These are phyloP conservation scores for Vulpes ferrilata DNA, from an alignment of 2,113 vertebrate species.

Conservation along the genomic window DNA sequence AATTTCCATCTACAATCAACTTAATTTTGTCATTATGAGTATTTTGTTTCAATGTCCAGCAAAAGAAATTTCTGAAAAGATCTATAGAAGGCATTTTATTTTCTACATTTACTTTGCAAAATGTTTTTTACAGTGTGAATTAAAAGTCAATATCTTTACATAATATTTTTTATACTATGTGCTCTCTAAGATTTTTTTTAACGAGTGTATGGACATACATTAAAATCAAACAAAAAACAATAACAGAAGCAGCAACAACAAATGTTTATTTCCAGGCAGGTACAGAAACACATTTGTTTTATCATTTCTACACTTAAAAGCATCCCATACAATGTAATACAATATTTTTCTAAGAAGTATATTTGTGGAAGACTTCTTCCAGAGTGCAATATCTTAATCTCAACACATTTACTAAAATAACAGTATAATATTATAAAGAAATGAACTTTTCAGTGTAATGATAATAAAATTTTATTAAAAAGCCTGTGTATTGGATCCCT, in stretches of 20 bases:
- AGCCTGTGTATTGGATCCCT: not conserved
- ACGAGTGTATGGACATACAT: not conserved
- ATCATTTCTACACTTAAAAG: slow-evolving; percentile 16
- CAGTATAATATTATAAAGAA: not conserved
- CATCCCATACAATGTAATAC: not conserved
- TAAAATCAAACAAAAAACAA: not conserved
- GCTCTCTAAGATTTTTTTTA: not conserved
- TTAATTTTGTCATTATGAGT: not conserved
- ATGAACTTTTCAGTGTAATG: not conserved
- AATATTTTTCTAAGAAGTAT: slow-evolving; percentile 11
- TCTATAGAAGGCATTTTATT: not conserved
- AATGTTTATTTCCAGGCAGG: not conserved
- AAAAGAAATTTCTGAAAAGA: not conserved
- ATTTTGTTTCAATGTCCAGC: not conserved
- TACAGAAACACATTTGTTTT: not conserved
- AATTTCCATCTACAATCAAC: not conserved
- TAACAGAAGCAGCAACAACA: not conserved
- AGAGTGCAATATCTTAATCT: not conserved
- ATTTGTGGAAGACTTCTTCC: not conserved
- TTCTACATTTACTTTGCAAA: slow-evolving; percentile 4
- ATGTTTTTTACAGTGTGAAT: not conserved
- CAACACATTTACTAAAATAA: not conserved
- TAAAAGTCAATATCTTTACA: not conserved
- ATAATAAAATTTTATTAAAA: not conserved
- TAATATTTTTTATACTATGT: not conserved